A percentile compares a stretch with the other conserved stretches of the same genome.
phyloP scores from a whole-genome alignment of 2,113 vertebrate genomes.

The Hystrix cristata region DNA sequence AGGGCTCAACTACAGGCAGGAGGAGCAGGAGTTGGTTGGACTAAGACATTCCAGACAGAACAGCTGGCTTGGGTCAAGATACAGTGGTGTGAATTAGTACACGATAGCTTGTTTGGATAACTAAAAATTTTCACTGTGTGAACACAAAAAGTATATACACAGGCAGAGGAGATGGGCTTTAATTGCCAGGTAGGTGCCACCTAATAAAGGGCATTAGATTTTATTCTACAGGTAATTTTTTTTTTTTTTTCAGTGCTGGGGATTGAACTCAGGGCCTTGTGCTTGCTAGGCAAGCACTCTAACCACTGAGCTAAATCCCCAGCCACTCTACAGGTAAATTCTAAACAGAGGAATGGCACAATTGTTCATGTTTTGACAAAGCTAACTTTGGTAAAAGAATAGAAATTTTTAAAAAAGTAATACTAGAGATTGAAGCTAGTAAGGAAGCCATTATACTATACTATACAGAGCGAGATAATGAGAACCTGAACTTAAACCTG shows the following conservation, averaged over 20 bases:
- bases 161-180: neutral
- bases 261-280: too few relatives aligned
- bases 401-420: neutral
- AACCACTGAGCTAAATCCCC: too few relatives aligned
- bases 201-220: neutral
- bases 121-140: neutral
- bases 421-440: neutral
- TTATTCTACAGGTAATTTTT: neutral
- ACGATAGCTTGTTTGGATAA: neutral
- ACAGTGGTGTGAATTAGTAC: neutral
- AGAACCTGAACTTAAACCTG: constrained; percentile 10
- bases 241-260: too few relatives aligned
- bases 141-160: neutral
- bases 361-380: neutral
- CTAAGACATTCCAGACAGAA: neutral
- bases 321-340: neutral
- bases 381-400: neutral
- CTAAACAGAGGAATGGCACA: neutral
- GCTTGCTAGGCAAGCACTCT: too few relatives aligned
- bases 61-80: neutral
- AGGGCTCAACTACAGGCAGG: neutral
- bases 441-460: neutral
- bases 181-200: neutral
- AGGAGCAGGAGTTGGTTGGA: neutral
- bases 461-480: neutral